Base-by-base conservation (phyloP, 2,888 invertebrate species). In the Bombylius discolor region DNA sequence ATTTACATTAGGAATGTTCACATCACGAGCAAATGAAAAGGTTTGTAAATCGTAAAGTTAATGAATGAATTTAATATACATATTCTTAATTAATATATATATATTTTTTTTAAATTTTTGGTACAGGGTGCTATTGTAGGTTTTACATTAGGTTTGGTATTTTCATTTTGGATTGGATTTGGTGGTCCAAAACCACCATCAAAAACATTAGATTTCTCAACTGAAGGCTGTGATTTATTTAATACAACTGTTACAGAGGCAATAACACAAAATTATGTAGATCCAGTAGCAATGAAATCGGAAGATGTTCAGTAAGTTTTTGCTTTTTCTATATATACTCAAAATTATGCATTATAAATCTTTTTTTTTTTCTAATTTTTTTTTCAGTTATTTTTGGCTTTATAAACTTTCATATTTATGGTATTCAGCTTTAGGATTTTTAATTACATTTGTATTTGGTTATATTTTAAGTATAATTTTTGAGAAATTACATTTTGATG, bases 1-100 rank as follows among this genome's bases (percentile, higher is more conserved):
- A 3, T 94, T 93, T 68, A 85, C 89, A 0, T 74, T 92, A 36
- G 93, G 93, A 62, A 90, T 94, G 87, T 83, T 85, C 62, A 83
- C 85, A 46, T 82, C 85, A 13, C 78, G 74, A 53, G 83, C 85
- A 6, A 89, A 85, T 67, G 81, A 90, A 71, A 77, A 75, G 70
- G 84, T 84, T 58, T 23, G 8, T 51, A 23, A 23, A 23, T 23
- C 58, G 3, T 23, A 23, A 23, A 23, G 54, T 56, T 32, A 36
- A 32, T 52, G 11, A 53, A 48, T 53, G n/a, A 23, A 23, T 23
- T 23, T 23, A n/a, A n/a, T n/a, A n/a, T n/a, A 23, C 42, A 3
- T 12, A 36, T 11, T n/a, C 42, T 39, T 14, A 12, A 23, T 39
- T 45, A 44, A 12, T 50, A 31, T 23, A 39, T 8, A 7, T 45